These are phyloP conservation scores for Rosalia funebris DNA, from an alignment of 2,888 invertebrate species.

Conservation along the genomic window DNA sequence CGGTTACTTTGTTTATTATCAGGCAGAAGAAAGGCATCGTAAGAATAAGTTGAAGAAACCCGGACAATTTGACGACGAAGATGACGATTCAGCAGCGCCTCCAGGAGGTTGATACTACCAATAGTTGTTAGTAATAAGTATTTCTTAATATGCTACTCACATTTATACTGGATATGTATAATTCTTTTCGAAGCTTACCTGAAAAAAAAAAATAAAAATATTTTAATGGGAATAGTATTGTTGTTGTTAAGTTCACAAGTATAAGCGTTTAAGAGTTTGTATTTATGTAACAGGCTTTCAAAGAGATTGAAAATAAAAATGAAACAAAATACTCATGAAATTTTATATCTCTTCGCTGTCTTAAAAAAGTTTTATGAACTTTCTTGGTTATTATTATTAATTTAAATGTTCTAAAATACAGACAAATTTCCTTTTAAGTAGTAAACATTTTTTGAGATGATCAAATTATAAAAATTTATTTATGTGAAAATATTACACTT, in stretches of 20 bases:
- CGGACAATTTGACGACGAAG: constrained; percentile 31
- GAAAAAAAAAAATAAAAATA: background rate
- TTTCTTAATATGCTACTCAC: no score
- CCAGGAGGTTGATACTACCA: background rate
- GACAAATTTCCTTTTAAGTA: no score
- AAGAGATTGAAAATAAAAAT: constrained; percentile 11
- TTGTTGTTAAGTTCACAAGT: background rate
- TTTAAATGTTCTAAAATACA: no score
- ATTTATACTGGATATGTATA: no score
- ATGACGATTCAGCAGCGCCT: background rate
- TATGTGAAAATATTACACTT: no score
- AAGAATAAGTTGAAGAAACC: constrained; percentile 19
- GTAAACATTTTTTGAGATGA: no score
- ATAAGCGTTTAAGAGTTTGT: background rate
- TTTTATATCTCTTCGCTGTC: background rate
- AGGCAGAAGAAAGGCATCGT: constrained; percentile 14
- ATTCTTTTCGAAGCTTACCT: background rate
- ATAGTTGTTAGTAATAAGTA: no score
- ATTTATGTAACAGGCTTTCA: background rate
- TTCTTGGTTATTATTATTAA: background rate
- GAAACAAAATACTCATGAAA: constrained; percentile 12
- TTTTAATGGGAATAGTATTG: background rate
- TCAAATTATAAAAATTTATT: no score
- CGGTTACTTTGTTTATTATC: constrained; percentile 11
- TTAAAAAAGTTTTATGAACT: constrained; percentile 13